Evolutionary conservation across 2,113 vertebrate species (phyloP).

Genomic region (Gambusia holbrooki): DNA sequence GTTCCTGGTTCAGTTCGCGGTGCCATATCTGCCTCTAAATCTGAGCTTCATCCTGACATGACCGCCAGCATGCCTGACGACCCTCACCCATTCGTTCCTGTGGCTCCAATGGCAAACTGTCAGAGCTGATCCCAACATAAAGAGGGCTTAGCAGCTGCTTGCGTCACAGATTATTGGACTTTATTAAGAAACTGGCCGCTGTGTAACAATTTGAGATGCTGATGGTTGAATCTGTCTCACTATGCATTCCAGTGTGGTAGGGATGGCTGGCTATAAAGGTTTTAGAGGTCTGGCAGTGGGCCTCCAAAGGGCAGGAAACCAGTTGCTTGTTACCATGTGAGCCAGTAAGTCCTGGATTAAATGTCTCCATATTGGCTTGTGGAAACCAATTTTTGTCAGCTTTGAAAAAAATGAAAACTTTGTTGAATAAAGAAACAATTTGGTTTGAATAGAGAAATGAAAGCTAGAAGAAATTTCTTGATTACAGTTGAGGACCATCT

Average conservation of each 20-base stretch:
- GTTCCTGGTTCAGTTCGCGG: slow-evolving; percentile 33
- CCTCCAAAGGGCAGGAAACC: slow-evolving; percentile 61
- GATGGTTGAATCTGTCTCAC: slow-evolving; percentile 22
- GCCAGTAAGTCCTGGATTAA: slow-evolving; percentile 59
- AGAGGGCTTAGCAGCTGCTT: slow-evolving; percentile 7
- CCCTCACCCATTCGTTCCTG: slow-evolving; percentile 34
- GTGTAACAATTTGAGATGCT: slow-evolving; percentile 1
- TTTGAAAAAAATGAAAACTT: slow-evolving; percentile 10
- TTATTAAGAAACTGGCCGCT: not conserved
- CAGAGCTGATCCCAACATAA: slow-evolving; percentile 35
- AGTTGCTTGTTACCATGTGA: slow-evolving; percentile 65
- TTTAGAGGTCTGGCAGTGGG: slow-evolving; percentile 76
- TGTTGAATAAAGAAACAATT: slow-evolving; percentile 1
- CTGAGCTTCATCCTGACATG: slow-evolving; percentile 47
- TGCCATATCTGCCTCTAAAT: slow-evolving; percentile 44
- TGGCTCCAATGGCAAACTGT: slow-evolving; percentile 32
- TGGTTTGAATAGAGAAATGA: slow-evolving; percentile 43
- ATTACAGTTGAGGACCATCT: slow-evolving; percentile 9
- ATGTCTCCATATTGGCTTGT: slow-evolving; percentile 24
- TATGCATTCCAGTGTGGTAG: slow-evolving; percentile 66
- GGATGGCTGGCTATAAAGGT: slow-evolving; percentile 64
- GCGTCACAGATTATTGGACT: not conserved
- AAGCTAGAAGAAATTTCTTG: slow-evolving; percentile 4
- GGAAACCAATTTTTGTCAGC: not conserved
- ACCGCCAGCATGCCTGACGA: slow-evolving; percentile 45